Evolutionary conservation across 1,140 invertebrate species (phyloP), one percentile per base, ranked within the genome.

Genomic region (Geopemphigus sp.): DNA sequence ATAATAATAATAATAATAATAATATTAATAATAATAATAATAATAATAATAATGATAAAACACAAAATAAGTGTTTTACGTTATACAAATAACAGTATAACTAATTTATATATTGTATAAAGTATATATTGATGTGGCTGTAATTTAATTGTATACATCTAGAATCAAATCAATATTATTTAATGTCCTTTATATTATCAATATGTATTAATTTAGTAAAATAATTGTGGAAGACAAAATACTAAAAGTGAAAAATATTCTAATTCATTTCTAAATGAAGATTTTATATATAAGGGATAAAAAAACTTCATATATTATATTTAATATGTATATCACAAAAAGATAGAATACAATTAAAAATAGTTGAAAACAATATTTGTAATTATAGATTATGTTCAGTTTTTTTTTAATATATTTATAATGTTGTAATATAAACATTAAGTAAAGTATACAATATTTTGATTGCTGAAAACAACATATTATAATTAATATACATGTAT

Each of bases 161-260:
- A 39, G 8, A 39, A 39, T 39, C 32, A 39, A 39, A 8, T 39
- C 32, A 5, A 64, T 66, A 66, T 6, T 66, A 45, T 11, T 66
- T 22, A 66, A 22, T 22, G 4, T 17, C 26, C 39, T 19, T 64
- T 47, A 15, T 4, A 24, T 45, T 22, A 45, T 6, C n/a, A 68
- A 5, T 68, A 22, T 5, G 15, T 5, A 32, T 39, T 45, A 53
- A 17, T 19, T 50, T 26, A 19, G 24, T 29, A 29, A 72, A 26
- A 29, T 53, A 29, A 54, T 19, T 54, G 50, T 54, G 47, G 47
- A 72, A 54, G 68, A 72, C 47, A 26, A 54, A 54, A 72, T 72
- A n/a, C 8, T 72, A 17, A 29, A 29, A 50, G 17, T 24, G 14
- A 24, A 24, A 15, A 47, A 50, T 68, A 24, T n/a, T n/a, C n/a